Evolutionary conservation across 1,140 invertebrate species (phyloP).

Genomic region (Dreissena polymorpha): DNA sequence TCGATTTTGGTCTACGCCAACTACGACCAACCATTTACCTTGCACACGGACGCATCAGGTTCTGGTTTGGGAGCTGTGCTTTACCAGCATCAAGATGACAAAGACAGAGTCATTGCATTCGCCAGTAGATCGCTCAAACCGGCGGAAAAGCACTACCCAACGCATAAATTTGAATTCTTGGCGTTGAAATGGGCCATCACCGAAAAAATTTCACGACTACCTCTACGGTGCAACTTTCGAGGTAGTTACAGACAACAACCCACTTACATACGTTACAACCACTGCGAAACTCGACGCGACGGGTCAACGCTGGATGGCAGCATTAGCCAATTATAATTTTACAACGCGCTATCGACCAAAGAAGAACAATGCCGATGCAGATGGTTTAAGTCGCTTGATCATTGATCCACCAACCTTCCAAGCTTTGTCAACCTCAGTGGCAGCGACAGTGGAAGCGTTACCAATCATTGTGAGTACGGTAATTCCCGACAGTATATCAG

Average conservation of each 20-base stretch:
- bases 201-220: slow-evolving; percentile 61
- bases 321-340: slow-evolving; percentile 56
- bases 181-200: slow-evolving; percentile 53
- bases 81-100: slow-evolving; percentile 23
- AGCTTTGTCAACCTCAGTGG: neutral
- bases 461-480: neutral
- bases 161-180: slow-evolving; percentile 50
- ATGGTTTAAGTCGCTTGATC: neutral
- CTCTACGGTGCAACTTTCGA: slow-evolving; percentile 43
- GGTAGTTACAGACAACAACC: slow-evolving; percentile 61
- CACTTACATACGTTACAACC: slow-evolving; percentile 56
- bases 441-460: neutral
- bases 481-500: neutral
- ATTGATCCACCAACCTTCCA: neutral
- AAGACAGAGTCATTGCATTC: slow-evolving; percentile 25
- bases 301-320: slow-evolving; percentile 54
- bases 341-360: slow-evolving; percentile 40
- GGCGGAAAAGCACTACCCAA: slow-evolving; percentile 28
- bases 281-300: slow-evolving; percentile 56
- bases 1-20: slow-evolving; percentile 23
- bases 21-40: slow-evolving; percentile 4
- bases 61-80: slow-evolving; percentile 19
- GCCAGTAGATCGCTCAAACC: slow-evolving; percentile 45
- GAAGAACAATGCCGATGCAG: slow-evolving; percentile 52
- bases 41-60: slow-evolving; percentile 27